Evolutionary conservation across 2,888 invertebrate genomes (phyloP), one percentile per base, ranked within the genome.

Genomic region (Tanytarsus gracilentus): DNA sequence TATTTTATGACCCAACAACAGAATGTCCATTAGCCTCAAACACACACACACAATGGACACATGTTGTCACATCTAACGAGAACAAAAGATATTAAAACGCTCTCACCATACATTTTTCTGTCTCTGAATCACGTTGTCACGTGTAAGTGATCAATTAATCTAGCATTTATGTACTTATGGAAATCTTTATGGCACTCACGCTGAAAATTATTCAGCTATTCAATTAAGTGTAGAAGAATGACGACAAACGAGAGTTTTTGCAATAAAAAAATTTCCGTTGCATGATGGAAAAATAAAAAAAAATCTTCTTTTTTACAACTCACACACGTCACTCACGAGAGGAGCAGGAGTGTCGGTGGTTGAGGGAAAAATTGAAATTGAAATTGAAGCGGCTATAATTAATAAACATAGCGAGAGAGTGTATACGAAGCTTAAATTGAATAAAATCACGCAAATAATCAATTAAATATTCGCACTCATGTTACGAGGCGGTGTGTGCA

Each of bases 361-460:
- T n/a, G n/a, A 36, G 7, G 48, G 18, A n/a, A 53, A 23, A 58
- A 48, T 40, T 29, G 40, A 40, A 58, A 58, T 55, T 55, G 55
- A 55, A 55, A 40, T 58, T 58, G 48, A 58, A 58, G 58, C 48
- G 39, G 48, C 58, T 58, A 58, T 58, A 58, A 58, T 58, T 58
- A 58, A 58, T 58, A 55, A 6, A 36, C 55, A 16, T 21, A 33
- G 8, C 8, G 25, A 14, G 18, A 36, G 29, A 14, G 2, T 23
- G n/a, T 18, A 44, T 9, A 44, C 21, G 40, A 40, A 11, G 44
- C 11, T 44, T 39, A 50, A 60, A 60, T 60, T 48, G 60, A 60
- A 60, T 60, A 60, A 50, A 60, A 39, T 49, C 60, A 60, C 60
- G 60, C 60, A 60, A 60, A 60, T 50, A 60, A 60, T 60, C 60